Conservation (phyloP, 2,797 vertebrate genomes). For the Anolis apletophallus region DNA sequence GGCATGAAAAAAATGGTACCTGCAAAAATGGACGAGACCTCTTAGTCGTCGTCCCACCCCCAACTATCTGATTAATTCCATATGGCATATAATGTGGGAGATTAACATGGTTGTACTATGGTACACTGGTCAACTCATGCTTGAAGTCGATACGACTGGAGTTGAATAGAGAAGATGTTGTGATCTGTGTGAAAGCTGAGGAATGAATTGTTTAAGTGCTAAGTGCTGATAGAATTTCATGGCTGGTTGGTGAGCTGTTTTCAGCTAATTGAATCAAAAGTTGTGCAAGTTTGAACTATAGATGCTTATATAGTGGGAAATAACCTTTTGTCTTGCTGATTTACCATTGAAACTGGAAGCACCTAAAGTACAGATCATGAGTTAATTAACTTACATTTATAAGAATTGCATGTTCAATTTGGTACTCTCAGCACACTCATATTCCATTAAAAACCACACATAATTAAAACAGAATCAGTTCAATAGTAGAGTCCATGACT, state of each 20-base stretch:
- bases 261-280: neutral
- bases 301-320: neutral
- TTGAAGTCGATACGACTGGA: too few species aligned
- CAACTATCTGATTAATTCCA: too few species aligned
- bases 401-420: neutral
- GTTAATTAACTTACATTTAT: neutral
- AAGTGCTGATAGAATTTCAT: neutral
- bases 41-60: too few species aligned
- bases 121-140: too few species aligned
- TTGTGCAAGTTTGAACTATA: neutral
- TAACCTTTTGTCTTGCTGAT: neutral
- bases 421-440: neutral
- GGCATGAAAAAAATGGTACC: too few species aligned
- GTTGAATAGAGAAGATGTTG: too few species aligned
- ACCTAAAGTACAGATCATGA: neutral
- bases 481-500: neutral
- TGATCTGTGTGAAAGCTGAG: too few species aligned
- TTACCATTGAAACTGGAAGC: neutral
- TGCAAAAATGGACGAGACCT: too few species aligned
- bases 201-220: too few species aligned
- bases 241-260: neutral
- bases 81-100: too few species aligned
- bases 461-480: slow-evolving; percentile 10
- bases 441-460: slow-evolving; percentile 5
- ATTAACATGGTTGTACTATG: too few species aligned